Percentiles rank a stretch among this genome's conserved stretches.
These are phyloP conservation scores for Oreochromis grahami DNA, from an alignment of 2,797 vertebrate genomes.

Conservation along the genomic window DNA sequence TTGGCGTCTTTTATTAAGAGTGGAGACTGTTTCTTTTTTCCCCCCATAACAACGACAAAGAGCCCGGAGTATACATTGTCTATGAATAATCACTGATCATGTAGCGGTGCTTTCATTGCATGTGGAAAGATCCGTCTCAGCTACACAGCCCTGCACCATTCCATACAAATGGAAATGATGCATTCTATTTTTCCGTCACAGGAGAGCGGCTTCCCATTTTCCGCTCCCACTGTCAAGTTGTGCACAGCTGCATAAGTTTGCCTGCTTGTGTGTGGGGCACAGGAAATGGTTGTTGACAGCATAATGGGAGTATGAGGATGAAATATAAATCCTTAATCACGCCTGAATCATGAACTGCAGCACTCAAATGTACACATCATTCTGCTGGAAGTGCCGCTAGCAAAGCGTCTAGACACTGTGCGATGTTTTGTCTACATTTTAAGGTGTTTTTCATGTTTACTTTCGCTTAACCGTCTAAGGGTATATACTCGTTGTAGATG, in stretches of 20 bases:
- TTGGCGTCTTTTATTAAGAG: constrained; percentile 3
- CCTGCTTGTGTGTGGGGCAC: constrained; percentile 44
- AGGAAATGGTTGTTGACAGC: constrained; percentile 72
- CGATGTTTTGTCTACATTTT: background rate
- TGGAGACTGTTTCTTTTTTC: background rate
- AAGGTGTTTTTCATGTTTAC: background rate
- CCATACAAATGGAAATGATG: constrained; percentile 73
- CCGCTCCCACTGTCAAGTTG: constrained; percentile 68
- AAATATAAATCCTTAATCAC: constrained; percentile 74
- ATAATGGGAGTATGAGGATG: constrained; percentile 69
- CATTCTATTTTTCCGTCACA: constrained; percentile 74
- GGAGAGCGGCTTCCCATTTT: constrained; percentile 71
- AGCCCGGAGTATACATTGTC: constrained; percentile 6
- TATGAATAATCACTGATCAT: constrained; percentile 55
- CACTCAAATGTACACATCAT: constrained; percentile 55
- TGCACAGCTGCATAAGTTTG: constrained; percentile 68
- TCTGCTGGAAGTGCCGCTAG: constrained; percentile 21
- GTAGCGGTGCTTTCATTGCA: constrained; percentile 32
- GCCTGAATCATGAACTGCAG: constrained; percentile 70
- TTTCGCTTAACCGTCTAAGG: background rate
- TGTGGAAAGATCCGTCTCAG: constrained; percentile 41
- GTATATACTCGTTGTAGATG: background rate
- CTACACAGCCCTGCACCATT: constrained; percentile 37
- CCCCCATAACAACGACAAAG: constrained; percentile 21
- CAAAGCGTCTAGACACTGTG: background rate